Base-by-base conservation (phyloP, 2,797 vertebrate species). In the Rallus crepitans region DNA sequence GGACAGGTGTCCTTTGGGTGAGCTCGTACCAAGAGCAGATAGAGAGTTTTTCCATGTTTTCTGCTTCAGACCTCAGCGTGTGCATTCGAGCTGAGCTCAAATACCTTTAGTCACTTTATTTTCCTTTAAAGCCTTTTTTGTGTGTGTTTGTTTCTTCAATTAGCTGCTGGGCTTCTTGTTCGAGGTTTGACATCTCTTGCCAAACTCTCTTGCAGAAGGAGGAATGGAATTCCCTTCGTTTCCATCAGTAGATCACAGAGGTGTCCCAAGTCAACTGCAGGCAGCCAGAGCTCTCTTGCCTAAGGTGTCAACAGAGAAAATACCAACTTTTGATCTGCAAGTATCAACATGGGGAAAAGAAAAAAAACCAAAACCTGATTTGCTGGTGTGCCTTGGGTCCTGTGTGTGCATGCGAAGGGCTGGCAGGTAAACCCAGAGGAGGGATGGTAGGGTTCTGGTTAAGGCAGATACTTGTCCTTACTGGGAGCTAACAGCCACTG, bases 271-370 rank as follows among this genome's bases (percentile, higher is more conserved):
- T 75, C 69, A 80, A 14, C 66, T 70, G 47, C 66, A 90, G 57
- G 14, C 64, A 77, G 56, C 23, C 90, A 84, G 82, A 68, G n/a
- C 70, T 80, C 70, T 66, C 64, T 93, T 55, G 63, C 89, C 85
- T 91, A 40, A 89, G 92, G 87, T 85, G 33, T 85, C 73, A 96
- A 95, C 66, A 91, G 81, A 96, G 56, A 56, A 79, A 91, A 96
- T 16, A 82, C 19, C 87, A 65, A 53, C 52, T 90, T 87, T 64
- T 91, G 77, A 89, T 79, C 81, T 82, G 40, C 92, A 87, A 76
- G 90, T 57, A 92, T 30, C 64, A 82, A 85, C 47, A 42, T 2
- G 86, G 78, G 23, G 3, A 28, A 28, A 50, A 50, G 23, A 50
- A 50, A 50, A 52, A 52, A 50, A 19, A 42, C 21, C 21, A 19